Evolutionary conservation across 2,888 invertebrate species (phyloP), one percentile per base, ranked within the genome.

Genomic region (Lapara coniferarum): DNA sequence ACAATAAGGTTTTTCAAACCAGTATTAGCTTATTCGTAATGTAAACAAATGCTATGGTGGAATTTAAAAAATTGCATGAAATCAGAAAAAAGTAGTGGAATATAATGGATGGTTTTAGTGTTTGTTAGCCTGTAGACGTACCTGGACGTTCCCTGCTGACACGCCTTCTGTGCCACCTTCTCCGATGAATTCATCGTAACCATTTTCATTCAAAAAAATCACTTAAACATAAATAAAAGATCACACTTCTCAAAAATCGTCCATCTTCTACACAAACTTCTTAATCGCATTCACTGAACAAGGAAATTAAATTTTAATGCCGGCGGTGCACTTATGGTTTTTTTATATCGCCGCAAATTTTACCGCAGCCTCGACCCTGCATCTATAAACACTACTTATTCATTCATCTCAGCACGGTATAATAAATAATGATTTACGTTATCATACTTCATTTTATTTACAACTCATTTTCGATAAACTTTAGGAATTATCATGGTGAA

Each of bases 151-250:
- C 91, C 94, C 82, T 94, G 90, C 82, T 90, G 93, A 88, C 91
- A 93, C 86, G 94, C 93, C 88, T 93, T 94, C 85, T 94, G 91
- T 83, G 93, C 91, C 83, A 90, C 87, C 93, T 94, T 94, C 71
- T 94, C 94, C 14, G 91, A 87, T 73, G 93, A 92, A 74, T 93
- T 94, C 93, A 94, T 94, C 80, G 94, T 94, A 83, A 94, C 94
- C 94, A 94, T 94, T 89, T 85, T 93, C 87, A 83, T 79, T 76
- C 74, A 69, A 74, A 77, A 77, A 72, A 67, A 71, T 70, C 37
- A 63, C 73, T 63, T 56, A 49, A 58, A 66, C 66, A 53, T 10
- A 16, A 19, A 52, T 19, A 12, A 14, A 63, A 69, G 16, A 59
- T 68, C 58, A 59, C 51, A 49, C 63, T 49, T 46, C 12, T 13